These are phyloP conservation scores for Atopsyche davidsoni DNA, from an alignment of 1,140 invertebrate species.

Conservation along the genomic window DNA sequence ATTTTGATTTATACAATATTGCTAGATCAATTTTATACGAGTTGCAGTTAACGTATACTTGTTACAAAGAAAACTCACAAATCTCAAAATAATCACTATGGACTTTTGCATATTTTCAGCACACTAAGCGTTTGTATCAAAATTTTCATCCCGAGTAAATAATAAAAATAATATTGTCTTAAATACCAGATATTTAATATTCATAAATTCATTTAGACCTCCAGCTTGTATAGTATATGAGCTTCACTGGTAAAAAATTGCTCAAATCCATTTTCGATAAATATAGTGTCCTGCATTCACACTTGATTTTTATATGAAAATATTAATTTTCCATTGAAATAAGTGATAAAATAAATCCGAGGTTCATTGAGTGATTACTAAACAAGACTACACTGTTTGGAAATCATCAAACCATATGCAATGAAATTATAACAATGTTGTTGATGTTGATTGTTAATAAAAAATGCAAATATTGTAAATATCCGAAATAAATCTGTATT, in stretches of 20 bases:
- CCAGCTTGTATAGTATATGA: slow-evolving; percentile 15
- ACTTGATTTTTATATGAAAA: slow-evolving; percentile 15
- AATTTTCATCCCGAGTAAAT: slow-evolving; percentile 8
- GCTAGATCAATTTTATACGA: slow-evolving; percentile 30
- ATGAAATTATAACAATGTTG: slow-evolving; percentile 48
- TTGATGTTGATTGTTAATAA: slow-evolving; percentile 55
- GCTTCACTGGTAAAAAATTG: slow-evolving; percentile 25
- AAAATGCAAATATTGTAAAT: slow-evolving; percentile 55
- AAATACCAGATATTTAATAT: too few species aligned
- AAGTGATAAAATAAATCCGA: slow-evolving; percentile 16
- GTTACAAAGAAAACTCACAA: slow-evolving; percentile 17
- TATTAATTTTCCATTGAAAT: slow-evolving; percentile 16
- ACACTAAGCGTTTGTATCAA: slow-evolving; percentile 8
- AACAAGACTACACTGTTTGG: slow-evolving; percentile 25
- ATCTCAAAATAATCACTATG: slow-evolving; percentile 12
- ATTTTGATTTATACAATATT: slow-evolving; percentile 24
- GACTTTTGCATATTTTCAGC: slow-evolving; percentile 15
- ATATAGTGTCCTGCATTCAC: slow-evolving; percentile 17
- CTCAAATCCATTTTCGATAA: slow-evolving; percentile 25
- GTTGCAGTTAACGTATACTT: slow-evolving; percentile 22
- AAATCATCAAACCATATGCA: slow-evolving; percentile 30
- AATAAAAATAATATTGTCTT: not conserved
- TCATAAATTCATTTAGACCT: slow-evolving; percentile 5
- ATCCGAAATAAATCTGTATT: slow-evolving; percentile 54
- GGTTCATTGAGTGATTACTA: slow-evolving; percentile 22